Conservation (phyloP, 2,888 invertebrate species). For the Cheilosia impressa region DNA sequence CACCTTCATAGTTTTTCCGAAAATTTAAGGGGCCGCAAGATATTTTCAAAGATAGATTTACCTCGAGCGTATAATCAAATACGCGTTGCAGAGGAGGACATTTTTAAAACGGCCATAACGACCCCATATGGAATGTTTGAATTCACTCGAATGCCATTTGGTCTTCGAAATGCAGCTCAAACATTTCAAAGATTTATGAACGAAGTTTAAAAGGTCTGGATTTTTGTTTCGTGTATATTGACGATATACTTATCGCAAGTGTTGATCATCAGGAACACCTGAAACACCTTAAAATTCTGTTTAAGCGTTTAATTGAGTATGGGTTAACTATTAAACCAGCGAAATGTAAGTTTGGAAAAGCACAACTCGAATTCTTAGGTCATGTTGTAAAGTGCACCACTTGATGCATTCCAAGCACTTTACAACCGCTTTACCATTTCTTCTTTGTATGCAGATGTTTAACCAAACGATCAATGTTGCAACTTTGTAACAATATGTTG, state of each 20-base stretch:
- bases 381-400: not conserved
- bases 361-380: slow-evolving; percentile 15
- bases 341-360: slow-evolving; percentile 18
- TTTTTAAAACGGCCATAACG: not conserved
- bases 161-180: too few species aligned
- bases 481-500: too few species aligned
- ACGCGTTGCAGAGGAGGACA: not conserved
- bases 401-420: too few species aligned
- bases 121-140: not conserved
- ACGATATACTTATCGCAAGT: not conserved
- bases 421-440: too few species aligned
- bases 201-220: too few species aligned
- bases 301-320: not conserved
- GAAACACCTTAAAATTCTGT: not conserved
- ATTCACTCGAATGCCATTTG: too few species aligned
- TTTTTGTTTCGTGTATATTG: too few species aligned
- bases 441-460: too few species aligned
- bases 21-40: too few species aligned
- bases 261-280: not conserved
- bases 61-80: not conserved
- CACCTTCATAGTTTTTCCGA: too few species aligned
- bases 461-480: too few species aligned
- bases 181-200: too few species aligned
- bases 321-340: slow-evolving; percentile 23
- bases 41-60: not conserved